phyloP scores from a whole-genome alignment of 2,797 vertebrate species.

The Emys orbicularis region DNA sequence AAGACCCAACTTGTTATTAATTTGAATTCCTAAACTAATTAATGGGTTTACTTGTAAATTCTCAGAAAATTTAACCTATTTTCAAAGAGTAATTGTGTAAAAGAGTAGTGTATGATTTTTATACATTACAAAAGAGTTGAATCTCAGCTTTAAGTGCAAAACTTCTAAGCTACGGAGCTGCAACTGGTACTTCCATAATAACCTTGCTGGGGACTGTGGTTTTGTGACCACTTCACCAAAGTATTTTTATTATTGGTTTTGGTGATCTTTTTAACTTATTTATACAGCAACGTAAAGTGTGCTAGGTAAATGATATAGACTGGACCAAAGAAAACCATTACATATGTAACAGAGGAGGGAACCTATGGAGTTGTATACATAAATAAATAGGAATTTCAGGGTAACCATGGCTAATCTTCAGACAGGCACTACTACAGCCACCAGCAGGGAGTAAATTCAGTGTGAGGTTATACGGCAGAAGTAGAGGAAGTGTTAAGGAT shows the following conservation, averaged over 20 bases:
- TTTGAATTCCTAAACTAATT: not conserved
- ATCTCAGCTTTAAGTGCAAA: not conserved
- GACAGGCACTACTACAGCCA: no score
- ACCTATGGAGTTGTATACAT: no score
- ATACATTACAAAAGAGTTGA: not conserved
- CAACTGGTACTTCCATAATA: not conserved
- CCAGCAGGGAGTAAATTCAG: no score
- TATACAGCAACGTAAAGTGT: not conserved
- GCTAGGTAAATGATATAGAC: not conserved
- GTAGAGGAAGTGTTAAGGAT: no score
- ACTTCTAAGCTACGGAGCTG: not conserved
- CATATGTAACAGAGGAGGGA: no score
- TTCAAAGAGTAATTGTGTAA: not conserved
- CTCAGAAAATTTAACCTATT: not conserved
- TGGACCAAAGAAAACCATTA: not conserved
- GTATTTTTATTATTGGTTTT: not conserved
- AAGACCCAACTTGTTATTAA: not conserved
- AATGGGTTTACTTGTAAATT: not conserved
- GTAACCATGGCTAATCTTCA: no score
- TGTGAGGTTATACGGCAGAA: no score
- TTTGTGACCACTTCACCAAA: not conserved
- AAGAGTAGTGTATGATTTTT: not conserved
- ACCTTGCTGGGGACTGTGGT: not conserved
- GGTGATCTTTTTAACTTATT: not conserved
- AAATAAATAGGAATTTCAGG: no score